These are phyloP conservation scores for Actenoides hombroni DNA, from an alignment of 2,113 vertebrate species.

Conservation along the genomic window DNA sequence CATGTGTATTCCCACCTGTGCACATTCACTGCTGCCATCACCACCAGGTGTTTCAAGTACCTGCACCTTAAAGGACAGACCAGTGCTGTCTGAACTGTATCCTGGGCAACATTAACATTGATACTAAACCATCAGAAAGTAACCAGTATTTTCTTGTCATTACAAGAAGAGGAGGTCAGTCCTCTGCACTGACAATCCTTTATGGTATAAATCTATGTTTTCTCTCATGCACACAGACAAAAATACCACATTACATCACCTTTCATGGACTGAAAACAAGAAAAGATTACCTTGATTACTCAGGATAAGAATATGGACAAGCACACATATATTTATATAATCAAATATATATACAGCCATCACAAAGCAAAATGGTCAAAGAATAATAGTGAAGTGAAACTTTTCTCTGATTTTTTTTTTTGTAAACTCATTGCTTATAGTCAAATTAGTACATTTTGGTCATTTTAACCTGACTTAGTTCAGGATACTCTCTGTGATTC, in stretches of 20 bases:
- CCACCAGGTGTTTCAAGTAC: not conserved
- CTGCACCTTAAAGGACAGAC: not conserved
- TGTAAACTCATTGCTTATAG: not conserved
- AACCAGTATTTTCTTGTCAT: not conserved
- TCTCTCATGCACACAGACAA: not conserved
- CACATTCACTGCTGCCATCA: not conserved
- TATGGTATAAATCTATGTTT: not conserved
- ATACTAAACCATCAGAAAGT: not conserved
- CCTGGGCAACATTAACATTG: not conserved
- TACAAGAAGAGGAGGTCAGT: not conserved
- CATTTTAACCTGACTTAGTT: not conserved
- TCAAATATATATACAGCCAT: not conserved
- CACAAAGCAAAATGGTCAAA: not conserved
- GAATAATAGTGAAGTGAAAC: not conserved
- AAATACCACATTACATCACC: not conserved
- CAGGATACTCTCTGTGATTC: not conserved
- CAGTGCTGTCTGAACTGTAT: not conserved
- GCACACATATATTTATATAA: not conserved
- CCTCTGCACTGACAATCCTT: not conserved
- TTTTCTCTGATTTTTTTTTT: not conserved
- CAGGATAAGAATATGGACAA: not conserved
- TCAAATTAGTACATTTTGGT: not conserved
- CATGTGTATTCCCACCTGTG: accelerated
- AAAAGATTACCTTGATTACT: not conserved
- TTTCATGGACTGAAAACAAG: not conserved